A percentile compares a stretch with the other conserved stretches of the same genome.
Evolutionary conservation across 2,888 invertebrate genomes (phyloP).

Genomic region (Thereva nobilitata): DNA sequence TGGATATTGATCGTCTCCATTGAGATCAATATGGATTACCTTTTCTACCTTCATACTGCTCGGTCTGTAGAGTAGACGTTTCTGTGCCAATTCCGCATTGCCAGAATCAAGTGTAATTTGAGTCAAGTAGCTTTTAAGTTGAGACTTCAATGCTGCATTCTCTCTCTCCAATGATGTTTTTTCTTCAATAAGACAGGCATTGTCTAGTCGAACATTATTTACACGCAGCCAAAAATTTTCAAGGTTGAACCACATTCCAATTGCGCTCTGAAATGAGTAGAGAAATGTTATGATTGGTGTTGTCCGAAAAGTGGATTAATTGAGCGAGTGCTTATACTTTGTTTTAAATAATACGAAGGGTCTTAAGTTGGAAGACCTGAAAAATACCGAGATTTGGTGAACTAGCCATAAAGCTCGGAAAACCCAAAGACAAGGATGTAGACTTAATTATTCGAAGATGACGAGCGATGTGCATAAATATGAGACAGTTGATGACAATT

Average conservation of each 20-base stretch:
- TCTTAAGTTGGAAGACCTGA: no score
- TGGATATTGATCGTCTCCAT: slow-evolving; percentile 43
- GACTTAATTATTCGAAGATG: no score
- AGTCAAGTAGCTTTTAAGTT: slow-evolving; percentile 66
- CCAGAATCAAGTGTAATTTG: slow-evolving; percentile 61
- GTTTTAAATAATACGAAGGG: no score
- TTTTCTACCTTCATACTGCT: slow-evolving; percentile 56
- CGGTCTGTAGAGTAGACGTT: slow-evolving; percentile 51
- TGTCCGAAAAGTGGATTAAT: no score
- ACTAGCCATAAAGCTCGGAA: no score
- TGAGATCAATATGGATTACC: slow-evolving; percentile 49
- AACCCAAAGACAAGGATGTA: no score
- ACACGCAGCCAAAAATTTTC: slow-evolving; percentile 72
- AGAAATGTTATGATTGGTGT: neutral
- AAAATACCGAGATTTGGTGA: no score
- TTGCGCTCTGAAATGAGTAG: slow-evolving; percentile 55
- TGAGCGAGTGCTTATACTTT: no score
- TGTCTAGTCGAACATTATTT: slow-evolving; percentile 63
- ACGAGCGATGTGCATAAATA: no score
- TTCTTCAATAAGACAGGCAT: slow-evolving; percentile 59
- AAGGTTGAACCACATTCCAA: slow-evolving; percentile 64
- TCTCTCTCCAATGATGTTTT: slow-evolving; percentile 60
- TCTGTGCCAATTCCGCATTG: slow-evolving; percentile 51
- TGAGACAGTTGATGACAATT: no score
- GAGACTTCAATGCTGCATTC: slow-evolving; percentile 66